Conservation (phyloP, 1,140 invertebrate genomes). For the Pseudomyrmex sp. region DNA sequence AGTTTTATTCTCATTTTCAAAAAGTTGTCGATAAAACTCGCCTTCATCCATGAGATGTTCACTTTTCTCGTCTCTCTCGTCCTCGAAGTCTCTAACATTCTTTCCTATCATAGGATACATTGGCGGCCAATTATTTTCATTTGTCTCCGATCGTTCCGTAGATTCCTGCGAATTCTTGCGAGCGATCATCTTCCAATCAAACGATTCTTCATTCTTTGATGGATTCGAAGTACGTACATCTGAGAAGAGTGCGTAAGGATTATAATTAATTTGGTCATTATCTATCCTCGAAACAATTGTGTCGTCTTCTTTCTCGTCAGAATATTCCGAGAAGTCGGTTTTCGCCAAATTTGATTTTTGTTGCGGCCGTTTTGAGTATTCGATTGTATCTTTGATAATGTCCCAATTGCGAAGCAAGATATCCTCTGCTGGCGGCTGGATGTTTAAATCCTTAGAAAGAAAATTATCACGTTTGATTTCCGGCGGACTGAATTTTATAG, state of each 20-base stretch:
- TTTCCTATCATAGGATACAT: not conserved
- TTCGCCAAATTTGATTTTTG: not conserved
- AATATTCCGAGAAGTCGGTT: constrained; percentile 11
- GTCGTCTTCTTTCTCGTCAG: not conserved
- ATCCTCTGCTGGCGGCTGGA: not conserved
- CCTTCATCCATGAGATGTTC: not conserved
- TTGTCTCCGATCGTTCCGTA: not conserved
- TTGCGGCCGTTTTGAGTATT: not conserved
- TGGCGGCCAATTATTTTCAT: constrained; percentile 4
- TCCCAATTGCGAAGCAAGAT: constrained; percentile 15
- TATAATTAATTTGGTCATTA: constrained; percentile 11
- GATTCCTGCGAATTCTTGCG: not conserved
- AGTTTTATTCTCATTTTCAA: not conserved
- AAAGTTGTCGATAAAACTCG: constrained; percentile 4
- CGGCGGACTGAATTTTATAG: not conserved
- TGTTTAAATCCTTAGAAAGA: not conserved
- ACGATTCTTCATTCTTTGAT: not conserved
- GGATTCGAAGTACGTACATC: not conserved
- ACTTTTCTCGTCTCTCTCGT: not conserved
- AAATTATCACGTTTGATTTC: constrained; percentile 5
- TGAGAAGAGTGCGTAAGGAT: not conserved
- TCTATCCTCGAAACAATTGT: not conserved
- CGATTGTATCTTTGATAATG: not conserved
- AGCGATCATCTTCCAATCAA: not conserved
- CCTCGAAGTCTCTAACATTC: not conserved